A percentile compares a stretch with the other conserved stretches of the same genome.
These are phyloP conservation scores for Eumacrocentrus americanus DNA, from an alignment of 2,888 invertebrate genomes.

Conservation along the genomic window DNA sequence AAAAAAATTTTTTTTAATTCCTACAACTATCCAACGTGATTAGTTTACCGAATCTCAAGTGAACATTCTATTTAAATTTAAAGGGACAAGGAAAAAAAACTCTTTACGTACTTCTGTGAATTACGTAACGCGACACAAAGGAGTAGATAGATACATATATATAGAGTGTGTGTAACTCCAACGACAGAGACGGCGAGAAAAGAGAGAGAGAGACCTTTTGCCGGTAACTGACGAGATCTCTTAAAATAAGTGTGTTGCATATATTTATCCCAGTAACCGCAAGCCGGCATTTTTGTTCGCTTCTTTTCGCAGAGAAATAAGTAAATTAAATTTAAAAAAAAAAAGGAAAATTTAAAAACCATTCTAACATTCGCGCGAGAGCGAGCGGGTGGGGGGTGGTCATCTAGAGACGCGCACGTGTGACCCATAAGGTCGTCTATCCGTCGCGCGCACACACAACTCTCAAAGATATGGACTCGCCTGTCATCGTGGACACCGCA, in stretches of 20 bases:
- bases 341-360: neutral
- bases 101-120: neutral
- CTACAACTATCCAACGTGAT: too few species aligned
- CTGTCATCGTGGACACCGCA: slow-evolving; percentile 69
- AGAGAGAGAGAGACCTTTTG: neutral
- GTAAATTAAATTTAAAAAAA: slow-evolving; percentile 3
- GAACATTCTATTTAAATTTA: neutral
- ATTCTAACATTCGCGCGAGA: neutral
- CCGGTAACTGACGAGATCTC: slow-evolving; percentile 13
- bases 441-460: slow-evolving; percentile 15
- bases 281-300: neutral
- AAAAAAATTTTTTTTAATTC: neutral
- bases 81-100: neutral
- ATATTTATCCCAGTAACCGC: neutral
- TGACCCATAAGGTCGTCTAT: slow-evolving; percentile 9
- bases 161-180: neutral
- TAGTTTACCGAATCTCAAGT: neutral
- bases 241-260: slow-evolving; percentile 8
- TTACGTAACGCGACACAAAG: neutral
- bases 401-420: slow-evolving; percentile 22
- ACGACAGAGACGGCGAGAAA: neutral
- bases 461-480: slow-evolving; percentile 65
- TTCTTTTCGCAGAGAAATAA: neutral
- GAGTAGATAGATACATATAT: neutral
- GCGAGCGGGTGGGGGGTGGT: slow-evolving; percentile 8